phyloP scores from a whole-genome alignment of 2,888 invertebrate species.

The Spodoptera littoralis region DNA sequence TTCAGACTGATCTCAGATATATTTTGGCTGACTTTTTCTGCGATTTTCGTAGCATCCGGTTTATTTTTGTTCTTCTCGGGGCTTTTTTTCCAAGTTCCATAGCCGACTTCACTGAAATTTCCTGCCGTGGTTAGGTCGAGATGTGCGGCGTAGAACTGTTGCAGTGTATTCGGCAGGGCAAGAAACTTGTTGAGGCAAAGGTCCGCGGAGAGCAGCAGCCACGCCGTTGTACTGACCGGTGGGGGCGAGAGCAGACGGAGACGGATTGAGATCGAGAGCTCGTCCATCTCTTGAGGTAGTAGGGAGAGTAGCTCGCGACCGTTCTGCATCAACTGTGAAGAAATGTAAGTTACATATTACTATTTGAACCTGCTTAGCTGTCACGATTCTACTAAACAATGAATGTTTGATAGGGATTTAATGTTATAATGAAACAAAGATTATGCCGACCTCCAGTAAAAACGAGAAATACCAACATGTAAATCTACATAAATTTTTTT shows the following conservation, averaged over 20 bases:
- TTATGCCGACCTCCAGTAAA: too few relatives aligned
- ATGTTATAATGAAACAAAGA: too few relatives aligned
- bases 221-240: conserved; percentile 75
- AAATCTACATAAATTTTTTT: too few relatives aligned
- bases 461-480: too few relatives aligned
- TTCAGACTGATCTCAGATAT: conserved; percentile 76
- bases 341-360: neutral
- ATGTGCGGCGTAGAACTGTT: conserved; percentile 84
- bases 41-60: conserved; percentile 55
- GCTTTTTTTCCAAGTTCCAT: conserved; percentile 83
- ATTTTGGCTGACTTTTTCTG: conserved; percentile 73
- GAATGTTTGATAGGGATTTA: too few relatives aligned
- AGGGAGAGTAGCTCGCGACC: conserved; percentile 81
- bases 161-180: conserved; percentile 80
- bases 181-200: conserved; percentile 84
- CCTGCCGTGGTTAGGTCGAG: conserved; percentile 78
- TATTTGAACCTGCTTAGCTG: too few relatives aligned
- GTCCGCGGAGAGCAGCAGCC: conserved; percentile 81
- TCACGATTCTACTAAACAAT: too few relatives aligned
- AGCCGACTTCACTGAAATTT: conserved; percentile 79
- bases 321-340: conserved; percentile 83
- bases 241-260: conserved; percentile 78
- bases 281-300: conserved; percentile 77
- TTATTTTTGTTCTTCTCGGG: conserved; percentile 67
- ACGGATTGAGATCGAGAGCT: conserved; percentile 80